Base-by-base conservation (phyloP, 2,113 vertebrate genomes). In the Chloebia gouldiae region DNA sequence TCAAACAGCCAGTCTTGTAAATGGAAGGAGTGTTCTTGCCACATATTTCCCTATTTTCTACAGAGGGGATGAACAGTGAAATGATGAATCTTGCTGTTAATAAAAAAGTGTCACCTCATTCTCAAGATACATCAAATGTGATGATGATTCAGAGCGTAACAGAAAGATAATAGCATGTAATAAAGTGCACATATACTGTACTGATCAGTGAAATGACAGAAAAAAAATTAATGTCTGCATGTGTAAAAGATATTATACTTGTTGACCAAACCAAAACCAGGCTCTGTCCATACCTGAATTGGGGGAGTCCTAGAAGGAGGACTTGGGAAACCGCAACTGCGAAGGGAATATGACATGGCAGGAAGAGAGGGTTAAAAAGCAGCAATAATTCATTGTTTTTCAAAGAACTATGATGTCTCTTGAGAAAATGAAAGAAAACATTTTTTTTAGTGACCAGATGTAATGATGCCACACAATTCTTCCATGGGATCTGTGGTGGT, bases 41-140 rank as follows among this genome's bases (percentile, higher is more conserved):
- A 30, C 23, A 13, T 66, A 77, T 73, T 94, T 86, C 76, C 37
- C 35, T 71, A 11, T 71, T 75, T 94, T 81, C 77, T 3, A 0
- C 31, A 78, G 35, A 50, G 23, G 2, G 16, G 2, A 40, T 69
- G 40, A 95, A 69, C 49, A n/a, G 27, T 35, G 47, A 59, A 66
- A 90, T 72, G 42, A 54, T 59, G 37, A 84, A 91, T 7, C 30
- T 79, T 78, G 50, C 64, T 78, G 51, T 77, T 78, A 85, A 47
- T 85, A 82, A 9, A 44, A 51, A 90, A 76, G 7, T 51, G 86
- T 76, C 40, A 72, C 31, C 51, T 42, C 44, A 76, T 27, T 23
- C 13, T 10, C 31, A 93, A 90, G 69, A 94, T 49, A 72, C 35
- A 64, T 78, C 56, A 94, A 83, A 92, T 31, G 56, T 60, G 64